Conservation (phyloP, 2,888 invertebrate species). For the Prenolepis imparis region DNA sequence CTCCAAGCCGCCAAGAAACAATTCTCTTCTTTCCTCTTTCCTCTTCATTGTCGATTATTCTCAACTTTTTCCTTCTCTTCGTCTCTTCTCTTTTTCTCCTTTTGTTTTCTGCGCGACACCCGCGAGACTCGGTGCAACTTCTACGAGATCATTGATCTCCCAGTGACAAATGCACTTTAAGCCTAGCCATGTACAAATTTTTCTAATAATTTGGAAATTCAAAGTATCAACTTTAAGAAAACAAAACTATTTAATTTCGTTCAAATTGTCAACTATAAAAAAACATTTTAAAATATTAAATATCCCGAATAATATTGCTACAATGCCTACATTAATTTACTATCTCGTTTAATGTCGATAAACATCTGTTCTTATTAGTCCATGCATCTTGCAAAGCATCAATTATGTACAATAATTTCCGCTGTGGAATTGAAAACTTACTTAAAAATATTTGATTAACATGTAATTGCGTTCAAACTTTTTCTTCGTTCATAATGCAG, state of each 20-base stretch:
- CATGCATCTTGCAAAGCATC: conserved; percentile 1
- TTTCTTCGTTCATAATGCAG: conserved; percentile 31
- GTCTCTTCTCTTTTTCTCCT: conserved; percentile 53
- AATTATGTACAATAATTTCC: neutral
- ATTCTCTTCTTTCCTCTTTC: conserved; percentile 69
- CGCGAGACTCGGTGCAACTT: conserved; percentile 76
- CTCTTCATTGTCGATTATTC: conserved; percentile 57
- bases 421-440: neutral
- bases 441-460: conserved; percentile 20
- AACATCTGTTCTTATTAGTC: neutral
- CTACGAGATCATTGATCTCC: conserved; percentile 75
- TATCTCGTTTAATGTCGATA: neutral
- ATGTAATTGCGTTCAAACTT: conserved; percentile 22
- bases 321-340: neutral
- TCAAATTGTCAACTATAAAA: neutral
- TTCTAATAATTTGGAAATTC: neutral
- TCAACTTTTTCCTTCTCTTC: conserved; percentile 47
- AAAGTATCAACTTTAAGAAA: conserved; percentile 7
- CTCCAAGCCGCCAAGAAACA: conserved; percentile 79
- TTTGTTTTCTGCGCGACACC: conserved; percentile 73
- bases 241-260: neutral
- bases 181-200: neutral
- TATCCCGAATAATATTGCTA: neutral
- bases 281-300: neutral
- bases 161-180: conserved; percentile 56